These are phyloP conservation scores for Megalops cyprinoides DNA, from an alignment of 2,797 vertebrate species.

Conservation along the genomic window DNA sequence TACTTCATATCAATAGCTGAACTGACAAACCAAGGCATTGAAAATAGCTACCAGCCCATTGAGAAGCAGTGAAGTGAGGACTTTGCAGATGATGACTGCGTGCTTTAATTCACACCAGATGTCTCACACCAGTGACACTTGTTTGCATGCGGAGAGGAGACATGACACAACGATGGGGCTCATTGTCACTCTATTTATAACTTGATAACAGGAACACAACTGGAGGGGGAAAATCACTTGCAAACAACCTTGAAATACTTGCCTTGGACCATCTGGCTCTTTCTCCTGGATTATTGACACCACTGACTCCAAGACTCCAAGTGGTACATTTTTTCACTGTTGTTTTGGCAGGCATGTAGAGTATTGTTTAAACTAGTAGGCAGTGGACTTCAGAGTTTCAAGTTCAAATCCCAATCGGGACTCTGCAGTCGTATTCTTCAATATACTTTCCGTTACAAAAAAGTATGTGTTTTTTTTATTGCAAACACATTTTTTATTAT, in stretches of 20 bases:
- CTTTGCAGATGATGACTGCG: slow-evolving; percentile 17
- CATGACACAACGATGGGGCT: slow-evolving; percentile 19
- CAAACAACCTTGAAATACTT: background rate
- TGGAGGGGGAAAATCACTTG: slow-evolving; percentile 7
- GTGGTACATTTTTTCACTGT: background rate
- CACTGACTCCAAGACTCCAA: background rate
- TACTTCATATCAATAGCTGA: background rate
- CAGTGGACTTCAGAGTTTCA: background rate
- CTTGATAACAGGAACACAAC: slow-evolving; percentile 9
- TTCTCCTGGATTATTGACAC: slow-evolving; percentile 10
- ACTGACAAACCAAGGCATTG: background rate
- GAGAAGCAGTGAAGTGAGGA: slow-evolving; percentile 9
- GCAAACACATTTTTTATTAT: too few species aligned
- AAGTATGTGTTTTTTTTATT: too few species aligned
- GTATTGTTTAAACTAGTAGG: background rate
- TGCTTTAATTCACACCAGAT: slow-evolving; percentile 30
- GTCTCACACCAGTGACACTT: slow-evolving; percentile 23
- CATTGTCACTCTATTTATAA: slow-evolving; percentile 31
- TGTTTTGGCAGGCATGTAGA: background rate
- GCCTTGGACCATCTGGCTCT: slow-evolving; percentile 17
- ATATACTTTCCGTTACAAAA: too few species aligned
- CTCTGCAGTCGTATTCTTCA: too few species aligned
- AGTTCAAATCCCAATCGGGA: background rate
- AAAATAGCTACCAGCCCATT: slow-evolving; percentile 11
- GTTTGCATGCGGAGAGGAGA: slow-evolving; percentile 21